These are phyloP conservation scores for Lontra canadensis DNA, from an alignment of 2,113 vertebrate species.

Conservation along the genomic window DNA sequence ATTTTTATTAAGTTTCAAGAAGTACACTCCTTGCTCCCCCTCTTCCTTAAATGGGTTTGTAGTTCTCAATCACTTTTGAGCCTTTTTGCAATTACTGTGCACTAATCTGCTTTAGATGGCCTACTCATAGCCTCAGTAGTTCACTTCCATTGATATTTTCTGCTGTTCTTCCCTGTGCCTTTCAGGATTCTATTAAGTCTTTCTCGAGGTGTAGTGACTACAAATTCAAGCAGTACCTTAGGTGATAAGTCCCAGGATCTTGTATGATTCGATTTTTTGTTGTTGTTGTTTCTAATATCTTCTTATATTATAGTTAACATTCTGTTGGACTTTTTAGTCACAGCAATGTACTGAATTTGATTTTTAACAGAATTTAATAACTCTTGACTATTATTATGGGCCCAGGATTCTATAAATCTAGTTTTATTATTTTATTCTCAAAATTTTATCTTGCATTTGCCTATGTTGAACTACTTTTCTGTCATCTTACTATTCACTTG, in stretches of 20 bases:
- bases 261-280: not conserved
- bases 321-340: not conserved
- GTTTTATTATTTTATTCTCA: not conserved
- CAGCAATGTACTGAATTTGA: not conserved
- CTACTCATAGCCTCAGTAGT: not conserved
- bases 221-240: not conserved
- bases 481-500: not conserved
- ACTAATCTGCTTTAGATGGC: not conserved
- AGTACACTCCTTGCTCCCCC: not conserved
- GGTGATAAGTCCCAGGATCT: not conserved
- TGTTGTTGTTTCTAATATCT: not conserved
- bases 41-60: not conserved
- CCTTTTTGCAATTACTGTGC: not conserved
- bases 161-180: not conserved
- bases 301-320: not conserved
- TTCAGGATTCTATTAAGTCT: not conserved
- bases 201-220: not conserved
- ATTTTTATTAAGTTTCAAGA: not conserved
- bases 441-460: not conserved
- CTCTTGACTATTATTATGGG: not conserved
- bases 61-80: not conserved
- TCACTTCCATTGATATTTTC: not conserved
- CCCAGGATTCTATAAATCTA: not conserved
- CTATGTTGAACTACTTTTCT: not conserved
- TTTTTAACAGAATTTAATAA: slow-evolving; percentile 45